Conservation (phyloP, 1,140 invertebrate species). For the Papilio helenus region DNA sequence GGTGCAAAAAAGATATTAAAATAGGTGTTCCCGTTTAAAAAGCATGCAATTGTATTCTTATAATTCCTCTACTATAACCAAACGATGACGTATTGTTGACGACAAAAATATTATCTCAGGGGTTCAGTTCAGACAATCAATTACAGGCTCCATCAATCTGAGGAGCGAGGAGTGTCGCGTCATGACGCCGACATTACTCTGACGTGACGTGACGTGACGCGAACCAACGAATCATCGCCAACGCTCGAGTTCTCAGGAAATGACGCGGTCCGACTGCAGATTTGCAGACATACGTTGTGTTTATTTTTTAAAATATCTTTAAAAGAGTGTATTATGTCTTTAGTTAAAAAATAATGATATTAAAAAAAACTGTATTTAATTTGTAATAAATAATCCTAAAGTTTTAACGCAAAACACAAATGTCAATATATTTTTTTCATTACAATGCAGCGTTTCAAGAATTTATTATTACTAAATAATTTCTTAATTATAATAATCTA, state of each 20-base stretch:
- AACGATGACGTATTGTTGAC: constrained; percentile 29
- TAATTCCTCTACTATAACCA: not conserved
- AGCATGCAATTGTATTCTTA: not conserved
- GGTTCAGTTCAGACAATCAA: constrained; percentile 62
- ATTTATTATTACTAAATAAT: no score
- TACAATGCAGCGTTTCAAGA: no score
- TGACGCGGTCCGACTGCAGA: constrained; percentile 56
- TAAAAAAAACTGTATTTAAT: no score
- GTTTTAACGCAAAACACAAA: no score
- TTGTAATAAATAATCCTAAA: no score
- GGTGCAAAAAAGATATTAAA: not conserved
- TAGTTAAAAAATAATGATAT: no score
- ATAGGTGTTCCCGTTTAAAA: not conserved
- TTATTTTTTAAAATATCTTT: not conserved
- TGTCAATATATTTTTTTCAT: no score
- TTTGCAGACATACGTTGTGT: constrained; percentile 31
- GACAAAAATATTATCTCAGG: constrained; percentile 48
- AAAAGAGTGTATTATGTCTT: not conserved
- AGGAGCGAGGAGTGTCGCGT: constrained; percentile 49
- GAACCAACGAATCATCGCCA: constrained; percentile 51
- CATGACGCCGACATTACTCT: constrained; percentile 66
- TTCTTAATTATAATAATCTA: no score
- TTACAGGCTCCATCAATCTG: constrained; percentile 68
- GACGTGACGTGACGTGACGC: constrained; percentile 40
- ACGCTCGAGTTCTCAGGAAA: constrained; percentile 53